phyloP scores from a whole-genome alignment of 2,797 vertebrate genomes.

The Oceanodroma leucorhoa region DNA sequence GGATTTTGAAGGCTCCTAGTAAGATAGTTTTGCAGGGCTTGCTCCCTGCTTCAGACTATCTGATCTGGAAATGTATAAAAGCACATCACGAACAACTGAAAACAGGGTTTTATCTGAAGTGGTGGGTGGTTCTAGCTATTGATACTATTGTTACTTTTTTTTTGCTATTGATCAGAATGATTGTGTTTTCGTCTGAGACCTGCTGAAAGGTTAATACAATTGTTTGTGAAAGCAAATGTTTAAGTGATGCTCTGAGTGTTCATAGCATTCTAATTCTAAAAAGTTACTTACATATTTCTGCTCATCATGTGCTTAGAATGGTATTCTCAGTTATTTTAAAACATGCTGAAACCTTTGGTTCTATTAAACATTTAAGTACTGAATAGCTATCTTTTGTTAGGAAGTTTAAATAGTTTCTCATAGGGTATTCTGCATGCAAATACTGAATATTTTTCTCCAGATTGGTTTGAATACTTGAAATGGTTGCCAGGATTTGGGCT shows the following conservation, averaged over 20 bases:
- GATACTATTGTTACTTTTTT: not conserved
- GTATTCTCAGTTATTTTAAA: not conserved
- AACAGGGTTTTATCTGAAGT: not conserved
- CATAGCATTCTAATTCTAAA: not conserved
- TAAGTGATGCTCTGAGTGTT: not conserved
- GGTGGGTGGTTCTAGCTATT: not conserved
- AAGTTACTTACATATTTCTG: not conserved
- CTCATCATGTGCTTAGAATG: not conserved
- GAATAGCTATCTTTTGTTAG: not conserved
- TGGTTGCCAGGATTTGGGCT: not conserved
- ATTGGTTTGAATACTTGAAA: not conserved
- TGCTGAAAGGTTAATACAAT: not conserved
- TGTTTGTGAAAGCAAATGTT: not conserved
- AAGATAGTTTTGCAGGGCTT: not conserved
- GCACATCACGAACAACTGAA: not conserved
- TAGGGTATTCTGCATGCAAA: not conserved
- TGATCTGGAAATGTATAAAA: not conserved
- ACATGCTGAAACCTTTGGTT: not conserved
- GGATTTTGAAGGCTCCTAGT: not conserved
- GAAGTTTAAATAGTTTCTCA: not conserved
- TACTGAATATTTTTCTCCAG: not conserved
- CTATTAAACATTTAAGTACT: not conserved
- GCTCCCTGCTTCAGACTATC: not conserved
- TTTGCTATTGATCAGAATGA: not conserved
- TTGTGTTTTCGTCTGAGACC: not conserved